Evolutionary conservation across 2,888 invertebrate genomes (phyloP), one percentile per base, ranked within the genome.

Genomic region (Copidosoma aretas): DNA sequence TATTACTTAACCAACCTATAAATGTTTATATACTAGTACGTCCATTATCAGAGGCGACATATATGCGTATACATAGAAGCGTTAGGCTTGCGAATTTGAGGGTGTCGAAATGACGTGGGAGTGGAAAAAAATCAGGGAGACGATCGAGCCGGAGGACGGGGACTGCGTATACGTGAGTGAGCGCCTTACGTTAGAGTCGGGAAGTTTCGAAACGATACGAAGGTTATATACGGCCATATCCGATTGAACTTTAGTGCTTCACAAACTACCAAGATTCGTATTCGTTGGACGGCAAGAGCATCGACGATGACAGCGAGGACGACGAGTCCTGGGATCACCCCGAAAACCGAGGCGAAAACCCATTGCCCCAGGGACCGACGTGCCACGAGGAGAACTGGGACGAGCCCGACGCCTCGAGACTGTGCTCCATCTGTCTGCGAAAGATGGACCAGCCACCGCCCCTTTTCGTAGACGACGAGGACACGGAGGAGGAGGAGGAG

Each of bases 381-480:
- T 63, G 63, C 24, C 67, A 63, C 19, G 53, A 60, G 15, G 67
- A 67, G 21, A 17, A 22, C 24, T 62, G 53, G 53, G 58, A 58
- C 17, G 59, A n/a, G 12, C 51, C 61, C 12, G 57, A 52, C 41
- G 24, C 59, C 1, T 49, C 22, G 22, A 58, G 63, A 12, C 19
- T 0, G 2, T 68, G 59, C 14, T 12, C 39, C 5, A 54, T 68
- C 10, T 68, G 67, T 3, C 4, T 15, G 8, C 58, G 41, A 21
- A 2, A 1, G 1, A 63, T 32, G 49, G 52, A 39, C 15, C 24
- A 59, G 1, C 59, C 59, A 3, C 59, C 67, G 2, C 54, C 67
- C 15, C 21, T 41, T 0, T 1, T 5, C 32, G 32, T 32, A 32
- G 32, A 32, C 4, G 32, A 32, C 4, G 32, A 32, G 32, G 32